A percentile compares a stretch with the other conserved stretches of the same genome.
Evolutionary conservation across 2,888 invertebrate genomes (phyloP).

Genomic region (Rotaria sp.): DNA sequence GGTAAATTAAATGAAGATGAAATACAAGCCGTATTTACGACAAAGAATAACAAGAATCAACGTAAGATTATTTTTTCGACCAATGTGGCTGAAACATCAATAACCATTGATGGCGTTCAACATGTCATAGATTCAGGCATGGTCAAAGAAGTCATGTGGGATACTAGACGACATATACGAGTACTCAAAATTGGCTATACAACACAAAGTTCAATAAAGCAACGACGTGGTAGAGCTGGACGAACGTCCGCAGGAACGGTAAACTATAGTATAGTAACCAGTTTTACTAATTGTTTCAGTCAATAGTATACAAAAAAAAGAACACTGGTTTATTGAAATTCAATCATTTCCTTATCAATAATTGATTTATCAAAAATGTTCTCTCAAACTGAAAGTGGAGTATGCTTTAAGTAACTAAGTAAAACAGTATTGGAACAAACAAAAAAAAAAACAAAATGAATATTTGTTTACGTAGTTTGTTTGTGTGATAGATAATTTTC

Average conservation of each 20-base stretch:
- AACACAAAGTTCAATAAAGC: slow-evolving; percentile 53
- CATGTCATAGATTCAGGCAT: slow-evolving; percentile 55
- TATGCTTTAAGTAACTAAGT: too few relatives aligned
- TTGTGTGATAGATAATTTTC: too few relatives aligned
- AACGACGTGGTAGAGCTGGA: slow-evolving; percentile 55
- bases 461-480: too few relatives aligned
- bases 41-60: slow-evolving; percentile 42
- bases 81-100: slow-evolving; percentile 55
- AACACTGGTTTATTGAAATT: too few relatives aligned
- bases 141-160: slow-evolving; percentile 52
- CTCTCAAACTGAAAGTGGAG: too few relatives aligned
- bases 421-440: too few relatives aligned
- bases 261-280: neutral
- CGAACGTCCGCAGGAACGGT: slow-evolving; percentile 49
- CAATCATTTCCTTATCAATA: too few relatives aligned
- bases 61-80: slow-evolving; percentile 55
- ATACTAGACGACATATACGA: slow-evolving; percentile 48
- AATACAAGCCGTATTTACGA: slow-evolving; percentile 48
- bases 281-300: too few relatives aligned
- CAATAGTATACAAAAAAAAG: too few relatives aligned
- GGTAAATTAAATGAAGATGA: slow-evolving; percentile 50
- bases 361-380: too few relatives aligned
- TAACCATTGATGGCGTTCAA: slow-evolving; percentile 54
- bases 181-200: slow-evolving; percentile 46
- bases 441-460: too few relatives aligned